These are phyloP conservation scores for Salvator merianae DNA, from an alignment of 2,113 vertebrate genomes.

Conservation along the genomic window DNA sequence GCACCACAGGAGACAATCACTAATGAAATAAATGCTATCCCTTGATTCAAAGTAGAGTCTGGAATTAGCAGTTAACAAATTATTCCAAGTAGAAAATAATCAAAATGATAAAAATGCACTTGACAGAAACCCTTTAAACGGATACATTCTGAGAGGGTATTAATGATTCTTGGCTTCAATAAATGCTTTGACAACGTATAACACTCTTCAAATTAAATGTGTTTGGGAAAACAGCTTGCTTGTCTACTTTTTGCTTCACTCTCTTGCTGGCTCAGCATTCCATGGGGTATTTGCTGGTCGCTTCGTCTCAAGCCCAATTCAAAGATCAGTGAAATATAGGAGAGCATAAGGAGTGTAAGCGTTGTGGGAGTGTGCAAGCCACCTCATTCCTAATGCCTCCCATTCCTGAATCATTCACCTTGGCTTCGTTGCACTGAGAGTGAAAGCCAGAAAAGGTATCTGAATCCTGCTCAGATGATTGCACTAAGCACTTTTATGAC, in stretches of 20 bases:
- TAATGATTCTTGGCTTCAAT: conserved; percentile 57
- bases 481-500: not conserved
- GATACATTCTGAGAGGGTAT: conserved; percentile 34
- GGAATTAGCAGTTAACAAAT: conserved; percentile 41
- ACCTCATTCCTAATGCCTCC: not conserved
- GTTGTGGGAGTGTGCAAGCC: not conserved
- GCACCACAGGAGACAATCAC: not conserved
- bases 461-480: not conserved
- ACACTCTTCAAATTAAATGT: conserved; percentile 53
- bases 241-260: conserved; percentile 45
- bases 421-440: not conserved
- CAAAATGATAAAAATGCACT: conserved; percentile 39
- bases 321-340: not conserved
- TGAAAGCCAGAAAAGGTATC: not conserved
- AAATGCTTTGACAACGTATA: conserved; percentile 58
- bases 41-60: conserved; percentile 33
- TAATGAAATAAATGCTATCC: conserved; percentile 27
- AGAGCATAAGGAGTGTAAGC: not conserved
- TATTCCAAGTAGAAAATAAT: conserved; percentile 32
- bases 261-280: conserved; percentile 54
- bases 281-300: conserved; percentile 34
- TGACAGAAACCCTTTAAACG: conserved; percentile 62
- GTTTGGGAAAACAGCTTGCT: conserved; percentile 64
- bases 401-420: not conserved
- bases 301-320: not conserved